Percentiles rank a stretch among this genome's conserved stretches.
These are phyloP conservation scores for Dinomys branickii DNA, from an alignment of 2,113 vertebrate genomes.

Conservation along the genomic window DNA sequence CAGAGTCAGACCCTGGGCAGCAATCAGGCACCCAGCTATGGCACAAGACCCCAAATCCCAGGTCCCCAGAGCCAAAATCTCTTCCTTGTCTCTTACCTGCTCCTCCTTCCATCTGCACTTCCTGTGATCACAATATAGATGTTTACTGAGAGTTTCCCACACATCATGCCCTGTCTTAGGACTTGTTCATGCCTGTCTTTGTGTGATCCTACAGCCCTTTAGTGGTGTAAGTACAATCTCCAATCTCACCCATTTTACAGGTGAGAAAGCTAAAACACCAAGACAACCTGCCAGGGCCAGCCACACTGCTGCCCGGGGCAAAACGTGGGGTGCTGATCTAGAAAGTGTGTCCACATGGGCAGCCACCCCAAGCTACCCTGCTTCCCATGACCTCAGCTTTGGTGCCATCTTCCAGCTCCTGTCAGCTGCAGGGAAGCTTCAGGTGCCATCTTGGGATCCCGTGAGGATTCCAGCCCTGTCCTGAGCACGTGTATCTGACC, in stretches of 20 bases:
- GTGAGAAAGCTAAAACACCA: conserved; percentile 4
- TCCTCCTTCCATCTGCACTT: not conserved
- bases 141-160: not conserved
- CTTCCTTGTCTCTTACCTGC: not conserved
- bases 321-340: not conserved
- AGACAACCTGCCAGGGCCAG: not conserved
- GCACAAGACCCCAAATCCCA: not conserved
- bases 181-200: not conserved
- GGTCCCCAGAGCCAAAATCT: not conserved
- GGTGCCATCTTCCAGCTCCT: not conserved
- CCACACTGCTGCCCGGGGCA: not conserved
- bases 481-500: not conserved
- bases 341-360: not conserved
- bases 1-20: not conserved
- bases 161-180: not conserved
- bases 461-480: not conserved
- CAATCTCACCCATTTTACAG: conserved; percentile 12
- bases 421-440: not conserved
- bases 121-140: not conserved
- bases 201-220: not conserved
- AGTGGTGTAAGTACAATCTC: not conserved
- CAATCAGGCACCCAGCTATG: not conserved
- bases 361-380: not conserved
- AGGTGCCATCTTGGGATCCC: not conserved
- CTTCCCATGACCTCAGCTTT: not conserved